phyloP scores from a whole-genome alignment of 1,140 invertebrate genomes.

The Cepaea nemoralis region DNA sequence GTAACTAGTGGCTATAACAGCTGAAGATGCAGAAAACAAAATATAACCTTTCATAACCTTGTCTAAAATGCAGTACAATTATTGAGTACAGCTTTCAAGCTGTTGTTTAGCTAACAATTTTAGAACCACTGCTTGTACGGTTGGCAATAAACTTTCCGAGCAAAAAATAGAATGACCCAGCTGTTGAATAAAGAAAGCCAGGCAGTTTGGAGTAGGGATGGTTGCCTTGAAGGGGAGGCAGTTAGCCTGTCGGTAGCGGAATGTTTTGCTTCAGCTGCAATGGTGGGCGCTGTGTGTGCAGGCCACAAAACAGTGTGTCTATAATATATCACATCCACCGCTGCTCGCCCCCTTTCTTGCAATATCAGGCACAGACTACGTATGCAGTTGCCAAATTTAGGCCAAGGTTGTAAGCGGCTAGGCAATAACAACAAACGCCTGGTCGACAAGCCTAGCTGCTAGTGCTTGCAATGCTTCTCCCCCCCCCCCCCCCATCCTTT shows the following conservation, averaged over 20 bases:
- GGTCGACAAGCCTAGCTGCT: not conserved
- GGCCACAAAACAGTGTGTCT: not conserved
- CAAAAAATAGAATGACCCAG: too few relatives aligned
- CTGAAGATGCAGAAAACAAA: too few relatives aligned
- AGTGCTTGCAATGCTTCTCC: too few relatives aligned
- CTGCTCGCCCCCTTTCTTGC: not conserved
- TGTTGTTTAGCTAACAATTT: too few relatives aligned
- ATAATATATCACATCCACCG: not conserved
- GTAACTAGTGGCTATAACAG: too few relatives aligned
- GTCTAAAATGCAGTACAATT: too few relatives aligned
- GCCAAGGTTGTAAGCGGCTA: conserved; percentile 3
- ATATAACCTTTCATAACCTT: too few relatives aligned
- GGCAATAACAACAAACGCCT: not conserved
- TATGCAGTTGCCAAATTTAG: not conserved
- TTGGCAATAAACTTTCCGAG: too few relatives aligned
- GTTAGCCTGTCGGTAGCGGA: not conserved
- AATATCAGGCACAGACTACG: not conserved
- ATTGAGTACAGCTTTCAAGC: too few relatives aligned
- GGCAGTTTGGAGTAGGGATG: not conserved
- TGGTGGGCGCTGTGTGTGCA: not conserved
- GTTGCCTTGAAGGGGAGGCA: not conserved
- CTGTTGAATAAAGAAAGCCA: not conserved
- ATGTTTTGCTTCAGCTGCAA: conserved; percentile 1
- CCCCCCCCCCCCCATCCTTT: too few relatives aligned
- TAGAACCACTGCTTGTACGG: too few relatives aligned